Evolutionary conservation across 2,888 invertebrate genomes (phyloP), one percentile per base, ranked within the genome.

Genomic region (Leuctra nigra): DNA sequence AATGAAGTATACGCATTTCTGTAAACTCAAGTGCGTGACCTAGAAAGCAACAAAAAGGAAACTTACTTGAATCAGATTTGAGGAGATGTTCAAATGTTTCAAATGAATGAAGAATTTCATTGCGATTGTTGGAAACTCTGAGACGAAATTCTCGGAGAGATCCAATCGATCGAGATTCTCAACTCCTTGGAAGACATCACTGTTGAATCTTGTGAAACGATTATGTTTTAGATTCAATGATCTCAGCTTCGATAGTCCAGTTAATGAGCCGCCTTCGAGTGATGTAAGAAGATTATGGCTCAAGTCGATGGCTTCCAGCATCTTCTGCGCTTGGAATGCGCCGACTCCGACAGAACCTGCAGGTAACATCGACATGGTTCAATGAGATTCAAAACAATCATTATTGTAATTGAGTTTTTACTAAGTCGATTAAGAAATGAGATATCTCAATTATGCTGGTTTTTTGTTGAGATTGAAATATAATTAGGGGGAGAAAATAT

Each of bases 71-170:
- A 93, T 85, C 75, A 91, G 81, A 73, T 93, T 93, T 61, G 90
- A 87, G 13, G 90, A 90, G 35, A 92, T 74, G 71, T 91, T 89
- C 60, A 93, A 74, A 61, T 84, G 82, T 67, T 82, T 83, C 20
- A 94, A 72, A 55, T 80, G 80, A 20, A 74, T 72, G 63, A 92
- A 80, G 24, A 83, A 77, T 67, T 85, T 84, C 44, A 92, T 69
- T 0, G 91, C 86, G 9, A 87, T 83, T 0, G 82, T 81, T 2
- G 92, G 92, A 67, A 91, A 88, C 68, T 87, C 87, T 1, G 78
- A 76, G 55, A 94, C 83, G 69, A 90, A 91, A 75, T 95, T 95
- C 67, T 87, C 84, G 0, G 91, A 89, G 23, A 96, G 75, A 69
- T 93, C 91, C 62, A 96, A 74, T 64, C 83, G 84, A 65, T 87